Base-by-base conservation (phyloP, 2,888 invertebrate genomes). In the Nysson spinosus region DNA sequence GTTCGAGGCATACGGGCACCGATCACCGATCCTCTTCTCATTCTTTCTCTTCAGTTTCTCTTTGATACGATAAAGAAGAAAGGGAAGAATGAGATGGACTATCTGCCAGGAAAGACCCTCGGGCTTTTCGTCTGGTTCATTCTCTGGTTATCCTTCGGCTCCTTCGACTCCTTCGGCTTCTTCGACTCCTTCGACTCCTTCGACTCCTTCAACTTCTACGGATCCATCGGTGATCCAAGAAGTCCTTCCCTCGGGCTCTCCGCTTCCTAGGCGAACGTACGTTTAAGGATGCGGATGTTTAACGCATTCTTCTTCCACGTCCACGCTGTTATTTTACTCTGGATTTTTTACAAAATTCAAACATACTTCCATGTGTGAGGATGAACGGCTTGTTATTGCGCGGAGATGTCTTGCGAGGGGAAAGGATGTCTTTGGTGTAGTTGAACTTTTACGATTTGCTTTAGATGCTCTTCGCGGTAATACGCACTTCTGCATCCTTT, bases 1-100 rank as follows among this genome's bases (percentile, higher is more conserved):
- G 62, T 75, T 55, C 67, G 65, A 66, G 71, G 60, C 67, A 58
- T 66, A 74, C 66, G 58, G 65, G 42, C 68, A 47, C 54, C 56
- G 71, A 71, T 71, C 43, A 52, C 52, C 56, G 71, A 71, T 71
- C 39, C 60, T 58, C 58, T 39, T 55, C 67, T 55, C 62, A 49
- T 61, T 51, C 43, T 42, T 63, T 37, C 34, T 50, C 55, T 51
- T 52, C 47, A 39, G 52, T 37, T 72, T 61, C 50, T 20, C 58
- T 72, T 66, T 75, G 65, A 74, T 74, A 70, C 68, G 71, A 55
- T 49, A 58, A 47, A 54, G 51, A 57, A 39, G 24, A 30, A 37
- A 44, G 40, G 61, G 37, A 39, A 43, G 62, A 55, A 52, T 5
- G 46, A 52, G 43, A 22, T 24, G 7, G 55, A 34, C 35, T 67